Percentiles rank a stretch among this genome's conserved stretches.
Conservation (phyloP, 1,140 invertebrate genomes). For the Magallana gigas region DNA sequence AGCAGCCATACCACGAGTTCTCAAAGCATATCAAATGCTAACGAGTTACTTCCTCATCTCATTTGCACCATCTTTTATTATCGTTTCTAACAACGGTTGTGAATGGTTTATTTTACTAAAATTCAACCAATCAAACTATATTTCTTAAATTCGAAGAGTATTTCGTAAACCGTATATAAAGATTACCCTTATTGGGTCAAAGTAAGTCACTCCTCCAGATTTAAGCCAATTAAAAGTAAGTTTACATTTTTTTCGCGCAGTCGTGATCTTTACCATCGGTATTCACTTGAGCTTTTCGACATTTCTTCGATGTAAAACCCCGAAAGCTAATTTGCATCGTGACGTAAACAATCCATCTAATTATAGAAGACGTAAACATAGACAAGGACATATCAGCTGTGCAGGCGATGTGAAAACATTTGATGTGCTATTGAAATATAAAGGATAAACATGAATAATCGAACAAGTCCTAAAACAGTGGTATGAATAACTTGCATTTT, state of each 20-base stretch:
- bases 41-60: constrained; percentile 52
- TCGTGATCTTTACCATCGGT: not conserved
- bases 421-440: not conserved
- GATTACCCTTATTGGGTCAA: not conserved
- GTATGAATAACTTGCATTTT: constrained; percentile 61
- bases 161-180: not conserved
- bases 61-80: constrained; percentile 61
- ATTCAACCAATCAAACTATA: constrained; percentile 22
- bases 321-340: not conserved
- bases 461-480: constrained; percentile 71
- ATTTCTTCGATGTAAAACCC: not conserved
- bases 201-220: constrained; percentile 6
- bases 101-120: not conserved
- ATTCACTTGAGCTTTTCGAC: not conserved
- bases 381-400: constrained; percentile 5
- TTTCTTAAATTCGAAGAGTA: not conserved
- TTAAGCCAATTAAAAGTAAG: not conserved
- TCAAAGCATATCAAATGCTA: constrained; percentile 1
- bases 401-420: not conserved
- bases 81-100: constrained; percentile 17
- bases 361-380: not conserved
- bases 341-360: constrained; percentile 36
- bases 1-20: constrained; percentile 28
- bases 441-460: constrained; percentile 8
- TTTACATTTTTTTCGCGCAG: not conserved